Evolutionary conservation across 1,140 invertebrate genomes (phyloP).

Genomic region (Ganaspis sp.): DNA sequence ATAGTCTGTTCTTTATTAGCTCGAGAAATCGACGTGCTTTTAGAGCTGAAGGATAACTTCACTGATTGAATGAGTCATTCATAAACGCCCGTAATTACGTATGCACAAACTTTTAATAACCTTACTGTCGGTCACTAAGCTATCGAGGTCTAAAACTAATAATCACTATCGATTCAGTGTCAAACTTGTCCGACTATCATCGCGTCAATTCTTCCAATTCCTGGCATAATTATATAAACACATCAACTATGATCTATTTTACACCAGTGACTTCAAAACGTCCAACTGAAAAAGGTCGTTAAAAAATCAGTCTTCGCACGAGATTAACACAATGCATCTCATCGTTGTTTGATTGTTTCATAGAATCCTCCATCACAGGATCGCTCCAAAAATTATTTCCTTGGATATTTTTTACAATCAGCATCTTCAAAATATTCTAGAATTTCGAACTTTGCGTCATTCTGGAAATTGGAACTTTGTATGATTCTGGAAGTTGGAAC

Average conservation of each 20-base stretch:
- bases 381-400: no score
- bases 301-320: slow-evolving; percentile 71
- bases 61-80: not conserved
- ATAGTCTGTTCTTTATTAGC: slow-evolving; percentile 35
- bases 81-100: not conserved
- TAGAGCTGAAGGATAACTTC: no score
- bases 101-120: not conserved
- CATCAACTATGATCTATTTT: slow-evolving; percentile 49
- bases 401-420: no score
- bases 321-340: slow-evolving; percentile 59
- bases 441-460: no score
- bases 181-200: not conserved
- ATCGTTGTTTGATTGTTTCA: slow-evolving; percentile 61
- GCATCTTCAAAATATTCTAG: no score
- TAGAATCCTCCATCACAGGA: slow-evolving; percentile 12
- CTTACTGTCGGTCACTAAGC: not conserved
- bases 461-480: no score
- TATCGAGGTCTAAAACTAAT: slow-evolving; percentile 42
- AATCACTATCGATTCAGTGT: slow-evolving; percentile 42
- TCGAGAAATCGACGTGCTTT: not conserved
- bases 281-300: slow-evolving; percentile 43
- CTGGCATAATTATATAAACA: slow-evolving; percentile 45
- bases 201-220: not conserved
- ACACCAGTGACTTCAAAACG: slow-evolving; percentile 43
- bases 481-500: no score